Evolutionary conservation across 2,113 vertebrate species (phyloP).

Genomic region (Paratilapia polleni): DNA sequence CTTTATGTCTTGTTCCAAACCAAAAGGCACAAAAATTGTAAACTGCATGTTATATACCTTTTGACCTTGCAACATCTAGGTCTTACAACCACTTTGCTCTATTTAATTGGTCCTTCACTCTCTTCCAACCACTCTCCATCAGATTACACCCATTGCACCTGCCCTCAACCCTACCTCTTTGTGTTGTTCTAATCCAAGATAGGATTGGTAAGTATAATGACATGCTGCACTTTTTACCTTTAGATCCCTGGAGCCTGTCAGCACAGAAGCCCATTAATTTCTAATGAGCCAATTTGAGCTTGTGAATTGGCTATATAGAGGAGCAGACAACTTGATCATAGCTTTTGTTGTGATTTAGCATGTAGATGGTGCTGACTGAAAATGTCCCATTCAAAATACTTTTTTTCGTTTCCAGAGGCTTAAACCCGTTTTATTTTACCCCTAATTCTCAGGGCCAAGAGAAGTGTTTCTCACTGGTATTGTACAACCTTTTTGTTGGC

Average conservation of each 20-base stretch:
- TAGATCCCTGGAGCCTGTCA: constrained; percentile 14
- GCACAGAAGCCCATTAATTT: constrained; percentile 16
- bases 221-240: constrained; percentile 52
- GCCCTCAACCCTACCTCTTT: constrained; percentile 7
- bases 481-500: neutral
- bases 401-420: neutral
- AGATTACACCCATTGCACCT: constrained; percentile 28
- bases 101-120: constrained; percentile 31
- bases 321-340: neutral
- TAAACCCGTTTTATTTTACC: neutral
- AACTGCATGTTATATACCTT: neutral
- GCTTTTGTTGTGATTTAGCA: neutral
- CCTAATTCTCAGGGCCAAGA: neutral
- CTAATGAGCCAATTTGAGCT: constrained; percentile 13
- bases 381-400: neutral
- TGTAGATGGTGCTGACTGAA: neutral
- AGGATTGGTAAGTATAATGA: constrained; percentile 39
- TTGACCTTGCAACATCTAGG: constrained; percentile 12
- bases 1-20: no score
- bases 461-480: neutral
- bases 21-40: neutral
- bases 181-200: constrained; percentile 8
- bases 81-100: constrained; percentile 24
- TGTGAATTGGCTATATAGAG: constrained; percentile 3
- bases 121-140: constrained; percentile 13